These are phyloP conservation scores for Cercocebus atys DNA, from an alignment of 2,113 vertebrate genomes.

Conservation along the genomic window DNA sequence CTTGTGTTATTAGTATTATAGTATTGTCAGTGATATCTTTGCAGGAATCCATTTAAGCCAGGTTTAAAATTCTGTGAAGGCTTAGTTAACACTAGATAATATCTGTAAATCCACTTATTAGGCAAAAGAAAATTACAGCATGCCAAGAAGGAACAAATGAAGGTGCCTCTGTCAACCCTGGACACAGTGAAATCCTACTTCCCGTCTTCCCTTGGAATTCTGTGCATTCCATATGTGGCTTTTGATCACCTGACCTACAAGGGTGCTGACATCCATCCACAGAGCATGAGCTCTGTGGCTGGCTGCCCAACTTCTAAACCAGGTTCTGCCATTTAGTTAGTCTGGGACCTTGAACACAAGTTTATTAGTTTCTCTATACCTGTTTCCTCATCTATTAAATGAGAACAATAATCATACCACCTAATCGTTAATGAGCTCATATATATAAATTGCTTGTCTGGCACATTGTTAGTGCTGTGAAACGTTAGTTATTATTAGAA, in stretches of 20 bases:
- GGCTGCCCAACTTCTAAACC: neutral
- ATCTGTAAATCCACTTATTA: neutral
- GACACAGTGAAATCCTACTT: neutral
- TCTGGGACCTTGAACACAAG: neutral
- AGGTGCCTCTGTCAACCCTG: neutral
- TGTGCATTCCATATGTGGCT: fast-evolving
- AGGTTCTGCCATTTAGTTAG: neutral
- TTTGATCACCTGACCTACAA: fast-evolving
- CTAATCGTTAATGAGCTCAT: neutral
- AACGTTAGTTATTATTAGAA: neutral
- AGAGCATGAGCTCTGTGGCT: neutral
- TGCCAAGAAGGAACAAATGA: neutral
- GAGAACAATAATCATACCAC: neutral
- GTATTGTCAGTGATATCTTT: neutral
- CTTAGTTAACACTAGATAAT: neutral
- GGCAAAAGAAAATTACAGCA: neutral
- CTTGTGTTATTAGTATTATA: neutral
- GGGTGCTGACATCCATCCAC: neutral
- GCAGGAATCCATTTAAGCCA: neutral
- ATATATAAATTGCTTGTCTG: neutral
- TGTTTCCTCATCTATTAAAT: neutral
- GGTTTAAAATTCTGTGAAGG: neutral
- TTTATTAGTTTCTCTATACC: neutral
- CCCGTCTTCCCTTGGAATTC: too few species aligned
- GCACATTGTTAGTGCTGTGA: neutral